Evolutionary conservation across 2,888 invertebrate species (phyloP), one percentile per base, ranked within the genome.

Genomic region (Noctua comes): DNA sequence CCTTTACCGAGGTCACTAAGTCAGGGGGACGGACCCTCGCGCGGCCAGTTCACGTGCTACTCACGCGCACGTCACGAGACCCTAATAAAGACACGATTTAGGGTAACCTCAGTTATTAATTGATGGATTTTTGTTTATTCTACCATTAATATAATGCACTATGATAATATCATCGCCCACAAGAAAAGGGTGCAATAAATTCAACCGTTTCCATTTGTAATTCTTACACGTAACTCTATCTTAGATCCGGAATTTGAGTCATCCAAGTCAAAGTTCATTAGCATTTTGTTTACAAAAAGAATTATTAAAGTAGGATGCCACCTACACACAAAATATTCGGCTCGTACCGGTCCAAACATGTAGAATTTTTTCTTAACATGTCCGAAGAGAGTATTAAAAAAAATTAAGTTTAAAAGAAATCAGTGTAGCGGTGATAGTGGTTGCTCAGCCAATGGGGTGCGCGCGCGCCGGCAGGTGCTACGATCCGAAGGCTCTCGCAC

Each of bases 381-480:
- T 94, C 96, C 95, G 93, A 96, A 93, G 95, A 94, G 94, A 93
- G 94, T 94, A 94, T 93, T 92, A 95, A 95, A 96, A 96, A 96
- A 96, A 95, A 94, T 90, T 92, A 92, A 93, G 94, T 95, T 92
- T 94, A 96, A 95, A 96, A 96, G 96, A 97, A 97, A 97, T 97
- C 96, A 95, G 95, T 96, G 96, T 96, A 96, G 96, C 96, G 96
- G 96, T 96, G 96, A 97, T 96, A 95, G 95, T 92, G 93, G 89
- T 86, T 89, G 88, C 85, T 92, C 94, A 88, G 91, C 97, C 97
- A 97, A 97, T 97, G 90, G 94, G 95, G 93, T 93, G 95, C 95
- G 95, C 95, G 93, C 90, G 94, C 93, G 95, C 90, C 90, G 95
- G 95, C 97, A 97, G 96, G 97, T 97, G 97, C 93, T 92, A 90